A percentile compares a stretch with the other conserved stretches of the same genome.
Evolutionary conservation across 2,797 vertebrate genomes (phyloP).

Genomic region (Vireo griseus): DNA sequence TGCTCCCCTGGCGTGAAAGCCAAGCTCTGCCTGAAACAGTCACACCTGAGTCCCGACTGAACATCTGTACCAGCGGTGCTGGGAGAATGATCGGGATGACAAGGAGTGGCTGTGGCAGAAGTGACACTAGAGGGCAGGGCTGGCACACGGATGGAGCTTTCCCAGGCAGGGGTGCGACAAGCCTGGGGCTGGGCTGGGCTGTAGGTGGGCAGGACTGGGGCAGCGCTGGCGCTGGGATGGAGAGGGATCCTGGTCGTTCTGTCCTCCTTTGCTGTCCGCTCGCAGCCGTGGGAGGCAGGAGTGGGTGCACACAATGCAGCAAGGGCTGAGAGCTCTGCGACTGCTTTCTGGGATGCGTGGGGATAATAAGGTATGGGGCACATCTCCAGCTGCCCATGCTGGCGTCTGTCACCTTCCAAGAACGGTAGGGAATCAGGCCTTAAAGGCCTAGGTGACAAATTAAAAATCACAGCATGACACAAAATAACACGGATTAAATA

Average conservation of each 20-base stretch:
- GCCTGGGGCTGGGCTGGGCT: neutral
- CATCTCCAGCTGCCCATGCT: neutral
- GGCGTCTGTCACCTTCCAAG: neutral
- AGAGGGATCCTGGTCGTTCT: neutral
- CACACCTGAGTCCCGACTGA: neutral
- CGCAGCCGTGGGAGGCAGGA: neutral
- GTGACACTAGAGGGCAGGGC: slow-evolving; percentile 70
- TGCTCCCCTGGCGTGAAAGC: neutral
- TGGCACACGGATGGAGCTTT: slow-evolving; percentile 13
- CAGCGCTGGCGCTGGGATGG: neutral
- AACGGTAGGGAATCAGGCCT: neutral
- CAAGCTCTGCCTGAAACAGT: neutral
- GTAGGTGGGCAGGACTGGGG: neutral
- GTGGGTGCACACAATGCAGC: neutral
- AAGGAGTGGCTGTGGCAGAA: neutral
- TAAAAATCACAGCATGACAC: neutral
- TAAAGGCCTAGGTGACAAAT: too few species aligned
- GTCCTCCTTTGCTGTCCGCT: fast-evolving
- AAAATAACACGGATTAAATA: fast-evolving
- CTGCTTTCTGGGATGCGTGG: neutral
- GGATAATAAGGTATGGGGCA: neutral
- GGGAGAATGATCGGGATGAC: fast-evolving
- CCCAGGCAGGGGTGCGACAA: neutral
- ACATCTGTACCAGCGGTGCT: neutral
- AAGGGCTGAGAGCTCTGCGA: neutral